These are phyloP conservation scores for Paratrypauchen microcephalus DNA, from an alignment of 2,797 vertebrate species.

Conservation along the genomic window DNA sequence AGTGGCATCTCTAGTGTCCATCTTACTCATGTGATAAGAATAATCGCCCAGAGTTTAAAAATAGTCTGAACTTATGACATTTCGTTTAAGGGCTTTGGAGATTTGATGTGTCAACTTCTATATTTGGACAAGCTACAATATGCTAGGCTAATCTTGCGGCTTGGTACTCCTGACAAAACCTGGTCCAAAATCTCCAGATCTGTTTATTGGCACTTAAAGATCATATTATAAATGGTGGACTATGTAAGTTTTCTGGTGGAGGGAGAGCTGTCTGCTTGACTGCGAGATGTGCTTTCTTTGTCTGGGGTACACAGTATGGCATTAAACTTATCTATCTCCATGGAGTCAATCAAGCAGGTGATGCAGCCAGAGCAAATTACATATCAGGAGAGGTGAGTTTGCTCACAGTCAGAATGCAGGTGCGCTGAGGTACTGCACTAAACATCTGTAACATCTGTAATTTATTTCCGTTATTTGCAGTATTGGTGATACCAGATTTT, in stretches of 20 bases:
- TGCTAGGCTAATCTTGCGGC: neutral
- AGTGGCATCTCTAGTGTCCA: constrained; percentile 20
- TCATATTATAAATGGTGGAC: neutral
- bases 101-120: neutral
- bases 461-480: too few relatives aligned
- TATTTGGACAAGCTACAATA: neutral
- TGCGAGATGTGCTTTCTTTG: too few relatives aligned
- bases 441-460: too few relatives aligned
- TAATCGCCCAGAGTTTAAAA: constrained; percentile 2
- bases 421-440: too few relatives aligned
- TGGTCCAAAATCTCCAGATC: neutral
- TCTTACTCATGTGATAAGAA: constrained; percentile 11
- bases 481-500: too few relatives aligned
- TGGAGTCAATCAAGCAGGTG: neutral
- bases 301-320: neutral
- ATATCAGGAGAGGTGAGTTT: too few relatives aligned
- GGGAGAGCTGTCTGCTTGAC: too few relatives aligned
- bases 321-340: neutral
- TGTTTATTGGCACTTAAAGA: neutral
- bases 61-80: constrained; percentile 2
- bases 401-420: too few relatives aligned
- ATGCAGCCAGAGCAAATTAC: neutral
- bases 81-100: neutral
- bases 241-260: neutral
- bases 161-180: neutral